Evolutionary conservation across 2,113 vertebrate genomes (phyloP), one percentile per base, ranked within the genome.

Genomic region (Callionymus lyra): DNA sequence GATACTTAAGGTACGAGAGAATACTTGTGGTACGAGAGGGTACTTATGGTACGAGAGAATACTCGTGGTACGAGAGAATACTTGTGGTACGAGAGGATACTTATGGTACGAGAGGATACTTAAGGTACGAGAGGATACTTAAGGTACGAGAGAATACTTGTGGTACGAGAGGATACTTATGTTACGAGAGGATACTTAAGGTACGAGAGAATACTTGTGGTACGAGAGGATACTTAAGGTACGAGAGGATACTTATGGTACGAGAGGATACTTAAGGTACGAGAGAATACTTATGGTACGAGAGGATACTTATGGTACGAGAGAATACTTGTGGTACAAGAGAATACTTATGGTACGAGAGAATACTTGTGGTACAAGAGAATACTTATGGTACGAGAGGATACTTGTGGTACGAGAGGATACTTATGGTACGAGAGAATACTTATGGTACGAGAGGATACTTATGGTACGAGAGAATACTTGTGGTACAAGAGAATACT

Each of bases 241-340:
- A n/a, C n/a, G n/a, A n/a, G n/a, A n/a, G 15, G 19, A 44, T 44
- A 31, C 16, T 38, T 52, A 9, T 12, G 31, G 45, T 17, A 51
- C 31, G 16, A 31, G 21, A 27, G 21, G 21, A n/a, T n/a, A n/a
- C n/a, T n/a, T n/a, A n/a, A n/a, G n/a, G n/a, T n/a, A n/a, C n/a
- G n/a, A n/a, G n/a, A n/a, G 15, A 15, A 44, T 44, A 31, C 16
- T 38, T 52, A 9, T 12, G 31, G 45, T 17, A 51, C 31, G 16
- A 31, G 21, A 27, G 15, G 19, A 44, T 44, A 31, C 16, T 38
- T 52, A 9, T 12, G 31, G 45, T 17, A 51, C 31, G 16, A 31
- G 21, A 27, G 15, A 15, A 44, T 44, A 31, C 16, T 38, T 52
- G 11, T 12, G 31, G 45, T 17, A 51, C 31, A 21, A 31, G 21